Evolutionary conservation across 2,888 invertebrate species (phyloP).

Genomic region (Himalopsyche japonica): DNA sequence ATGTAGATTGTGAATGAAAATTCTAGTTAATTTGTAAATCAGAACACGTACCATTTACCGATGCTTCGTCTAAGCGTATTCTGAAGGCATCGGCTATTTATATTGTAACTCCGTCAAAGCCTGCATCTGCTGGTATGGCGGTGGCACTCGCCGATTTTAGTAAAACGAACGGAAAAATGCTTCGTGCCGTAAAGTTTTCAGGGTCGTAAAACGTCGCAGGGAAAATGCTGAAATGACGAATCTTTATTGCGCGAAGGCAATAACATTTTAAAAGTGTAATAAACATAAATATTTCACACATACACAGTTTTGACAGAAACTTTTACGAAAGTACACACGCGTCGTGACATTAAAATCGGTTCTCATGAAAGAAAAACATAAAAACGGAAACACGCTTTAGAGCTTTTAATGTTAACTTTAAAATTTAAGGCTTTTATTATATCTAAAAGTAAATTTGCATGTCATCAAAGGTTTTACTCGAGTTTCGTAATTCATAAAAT

Average conservation of each 20-base stretch:
- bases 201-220: neutral
- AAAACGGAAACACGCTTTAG: neutral
- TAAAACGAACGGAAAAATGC: neutral
- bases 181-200: neutral
- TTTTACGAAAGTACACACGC: neutral
- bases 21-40: neutral
- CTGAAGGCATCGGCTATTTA: neutral
- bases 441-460: neutral
- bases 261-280: constrained; percentile 1
- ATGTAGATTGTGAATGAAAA: too few species aligned
- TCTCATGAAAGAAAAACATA: neutral
- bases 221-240: neutral
- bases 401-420: neutral
- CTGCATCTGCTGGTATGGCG: neutral
- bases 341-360: neutral
- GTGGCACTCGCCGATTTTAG: neutral
- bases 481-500: neutral
- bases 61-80: neutral
- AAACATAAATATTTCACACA: constrained; percentile 1
- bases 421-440: neutral
- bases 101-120: neutral
- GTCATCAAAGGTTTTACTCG: neutral
- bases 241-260: neutral
- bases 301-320: neutral
- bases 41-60: neutral